Evolutionary conservation across 2,113 vertebrate species (phyloP).

Genomic region (Grantiella picta): DNA sequence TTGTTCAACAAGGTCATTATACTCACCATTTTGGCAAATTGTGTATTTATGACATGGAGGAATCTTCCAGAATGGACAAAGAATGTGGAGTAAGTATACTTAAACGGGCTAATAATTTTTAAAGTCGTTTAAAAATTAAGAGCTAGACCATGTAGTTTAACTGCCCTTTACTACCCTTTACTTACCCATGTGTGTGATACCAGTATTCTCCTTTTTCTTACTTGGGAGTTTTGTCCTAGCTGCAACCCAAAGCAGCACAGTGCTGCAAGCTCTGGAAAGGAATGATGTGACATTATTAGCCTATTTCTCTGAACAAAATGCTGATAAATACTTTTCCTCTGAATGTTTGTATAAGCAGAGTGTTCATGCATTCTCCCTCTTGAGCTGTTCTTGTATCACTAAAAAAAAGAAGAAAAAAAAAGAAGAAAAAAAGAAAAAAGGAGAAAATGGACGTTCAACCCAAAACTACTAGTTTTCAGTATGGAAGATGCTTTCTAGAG

Average conservation of each 20-base stretch:
- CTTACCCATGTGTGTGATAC: neutral
- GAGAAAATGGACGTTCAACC: neutral
- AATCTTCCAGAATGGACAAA: constrained; percentile 80
- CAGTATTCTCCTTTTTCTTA: neutral
- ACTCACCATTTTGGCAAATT: constrained; percentile 95
- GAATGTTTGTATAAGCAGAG: neutral
- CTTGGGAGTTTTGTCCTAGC: neutral
- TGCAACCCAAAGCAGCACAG: neutral
- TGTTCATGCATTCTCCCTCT: neutral
- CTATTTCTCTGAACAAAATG: neutral
- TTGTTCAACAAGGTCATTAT: constrained; percentile 93
- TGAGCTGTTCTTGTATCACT: neutral
- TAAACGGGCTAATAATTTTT: neutral
- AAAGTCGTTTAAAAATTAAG: neutral
- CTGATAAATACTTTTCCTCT: neutral
- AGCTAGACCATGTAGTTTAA: neutral
- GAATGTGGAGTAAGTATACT: constrained; percentile 88
- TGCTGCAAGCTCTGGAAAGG: neutral
- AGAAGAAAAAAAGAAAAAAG: too few species aligned
- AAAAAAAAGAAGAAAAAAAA: neutral
- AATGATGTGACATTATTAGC: neutral
- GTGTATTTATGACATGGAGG: constrained; percentile 88
- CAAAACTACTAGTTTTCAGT: neutral
- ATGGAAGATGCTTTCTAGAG: neutral
- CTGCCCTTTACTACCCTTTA: neutral